A percentile compares a stretch with the other conserved stretches of the same genome.
phyloP scores from a whole-genome alignment of 2,797 vertebrate genomes.

The Phataginus tetradactyla region DNA sequence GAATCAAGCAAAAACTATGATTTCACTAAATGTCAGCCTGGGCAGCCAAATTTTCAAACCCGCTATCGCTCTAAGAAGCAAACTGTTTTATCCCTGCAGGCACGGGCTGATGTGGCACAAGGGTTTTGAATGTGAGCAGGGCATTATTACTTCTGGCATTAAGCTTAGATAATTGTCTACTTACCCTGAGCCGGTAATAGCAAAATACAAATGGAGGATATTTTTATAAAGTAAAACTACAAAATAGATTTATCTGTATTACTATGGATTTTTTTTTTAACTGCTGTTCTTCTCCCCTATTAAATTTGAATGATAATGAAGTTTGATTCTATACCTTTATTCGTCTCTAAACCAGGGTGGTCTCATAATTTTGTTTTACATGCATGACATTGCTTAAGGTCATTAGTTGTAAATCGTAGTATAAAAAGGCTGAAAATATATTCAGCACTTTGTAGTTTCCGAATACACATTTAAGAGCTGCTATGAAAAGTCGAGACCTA shows the following conservation, averaged over 20 bases:
- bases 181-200: slow-evolving; percentile 87
- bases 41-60: slow-evolving; percentile 88
- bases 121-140: slow-evolving; percentile 84
- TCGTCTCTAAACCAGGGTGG: slow-evolving; percentile 90
- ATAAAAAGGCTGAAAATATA: slow-evolving; percentile 92
- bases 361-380: slow-evolving; percentile 92
- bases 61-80: slow-evolving; percentile 85
- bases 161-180: slow-evolving; percentile 90
- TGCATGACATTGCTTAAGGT: slow-evolving; percentile 90
- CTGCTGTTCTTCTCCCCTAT: slow-evolving; percentile 78
- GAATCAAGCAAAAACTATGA: slow-evolving; percentile 85
- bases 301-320: slow-evolving; percentile 91
- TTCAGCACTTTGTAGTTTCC: slow-evolving; percentile 91
- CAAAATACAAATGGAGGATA: slow-evolving; percentile 85
- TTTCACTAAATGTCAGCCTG: slow-evolving; percentile 87
- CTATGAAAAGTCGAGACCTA: slow-evolving; percentile 90
- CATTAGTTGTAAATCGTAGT: slow-evolving; percentile 90
- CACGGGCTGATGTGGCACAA: slow-evolving; percentile 83
- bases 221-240: slow-evolving; percentile 88
- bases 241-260: slow-evolving; percentile 87
- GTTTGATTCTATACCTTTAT: slow-evolving; percentile 90
- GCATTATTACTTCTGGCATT: slow-evolving; percentile 86
- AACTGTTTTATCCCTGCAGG: slow-evolving; percentile 86
- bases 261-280: slow-evolving; percentile 76
- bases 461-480: slow-evolving; percentile 90